phyloP scores from a whole-genome alignment of 2,113 vertebrate genomes.

The Micronycteris hirsuta region DNA sequence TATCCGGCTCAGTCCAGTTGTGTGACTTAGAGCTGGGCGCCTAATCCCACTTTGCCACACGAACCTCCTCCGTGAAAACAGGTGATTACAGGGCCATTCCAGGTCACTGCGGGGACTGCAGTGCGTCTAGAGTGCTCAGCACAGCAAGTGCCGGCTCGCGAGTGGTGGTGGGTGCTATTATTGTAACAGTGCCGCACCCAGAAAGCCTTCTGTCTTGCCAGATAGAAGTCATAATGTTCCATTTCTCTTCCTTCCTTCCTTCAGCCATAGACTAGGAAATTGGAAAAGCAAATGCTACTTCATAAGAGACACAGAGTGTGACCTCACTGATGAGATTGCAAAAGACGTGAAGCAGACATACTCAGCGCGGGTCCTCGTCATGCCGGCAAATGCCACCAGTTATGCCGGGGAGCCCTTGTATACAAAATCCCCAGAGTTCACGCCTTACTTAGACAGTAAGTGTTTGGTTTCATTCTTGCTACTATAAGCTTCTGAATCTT shows the following conservation, averaged over 20 bases:
- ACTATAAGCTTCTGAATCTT: not conserved
- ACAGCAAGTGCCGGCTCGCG: accelerated
- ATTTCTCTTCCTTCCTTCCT: not conserved
- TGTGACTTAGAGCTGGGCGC: not conserved
- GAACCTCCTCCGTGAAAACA: not conserved
- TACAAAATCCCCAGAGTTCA: constrained; percentile 81
- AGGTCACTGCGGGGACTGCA: not conserved
- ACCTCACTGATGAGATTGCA: constrained; percentile 82
- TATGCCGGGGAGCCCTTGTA: constrained; percentile 76
- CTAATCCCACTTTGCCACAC: not conserved
- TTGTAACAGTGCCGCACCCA: not conserved
- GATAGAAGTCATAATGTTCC: not conserved
- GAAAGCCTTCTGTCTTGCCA: not conserved
- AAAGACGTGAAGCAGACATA: constrained; percentile 80
- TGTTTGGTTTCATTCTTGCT: not conserved
- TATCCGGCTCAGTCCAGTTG: not conserved
- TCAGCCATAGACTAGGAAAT: constrained; percentile 17
- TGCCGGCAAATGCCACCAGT: not conserved
- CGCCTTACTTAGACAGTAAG: constrained; percentile 91
- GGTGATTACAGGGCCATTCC: not conserved
- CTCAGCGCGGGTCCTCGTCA: constrained; percentile 83
- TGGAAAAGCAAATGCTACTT: constrained; percentile 81
- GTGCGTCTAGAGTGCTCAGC: not conserved
- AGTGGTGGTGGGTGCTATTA: accelerated
- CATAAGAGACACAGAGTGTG: constrained; percentile 82